Percentiles rank a stretch among this genome's conserved stretches.
phyloP scores from a whole-genome alignment of 2,113 vertebrate genomes.

The Xiphophorus hellerii region DNA sequence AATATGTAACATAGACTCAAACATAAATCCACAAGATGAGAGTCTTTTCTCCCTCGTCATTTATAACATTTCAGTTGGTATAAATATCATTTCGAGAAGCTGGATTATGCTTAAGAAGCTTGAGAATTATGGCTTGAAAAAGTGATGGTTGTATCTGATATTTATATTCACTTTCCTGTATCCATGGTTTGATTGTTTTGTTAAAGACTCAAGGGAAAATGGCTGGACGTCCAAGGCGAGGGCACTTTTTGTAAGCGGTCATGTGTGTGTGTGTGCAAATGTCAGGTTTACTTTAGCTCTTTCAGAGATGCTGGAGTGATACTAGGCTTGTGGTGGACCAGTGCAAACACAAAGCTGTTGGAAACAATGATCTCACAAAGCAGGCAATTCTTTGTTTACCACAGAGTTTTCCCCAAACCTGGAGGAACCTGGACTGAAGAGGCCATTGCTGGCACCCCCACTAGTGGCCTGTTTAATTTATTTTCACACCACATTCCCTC shows the following conservation, averaged over 20 bases:
- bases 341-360: constrained; percentile 4
- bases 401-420: constrained; percentile 35
- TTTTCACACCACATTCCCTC: constrained; percentile 67
- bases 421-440: constrained; percentile 29
- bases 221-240: constrained; percentile 33
- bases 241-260: constrained; percentile 12
- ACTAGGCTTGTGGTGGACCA: constrained; percentile 19
- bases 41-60: constrained; percentile 7
- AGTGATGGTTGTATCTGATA: constrained; percentile 45
- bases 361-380: constrained; percentile 66
- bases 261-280: neutral
- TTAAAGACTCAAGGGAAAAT: constrained; percentile 51
- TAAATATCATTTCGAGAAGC: constrained; percentile 18
- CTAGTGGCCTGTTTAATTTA: constrained; percentile 55
- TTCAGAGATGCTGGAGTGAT: constrained; percentile 14
- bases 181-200: constrained; percentile 61
- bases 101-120: neutral
- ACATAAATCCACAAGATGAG: constrained; percentile 26
- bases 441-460: constrained; percentile 34
- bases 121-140: neutral
- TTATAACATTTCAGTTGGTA: constrained; percentile 21
- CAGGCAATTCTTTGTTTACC: constrained; percentile 54
- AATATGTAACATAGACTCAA: constrained; percentile 1
- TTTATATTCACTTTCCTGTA: constrained; percentile 62
- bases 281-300: constrained; percentile 26